Conservation (phyloP, 2,888 invertebrate species). For the Halictus quadricinctus region DNA sequence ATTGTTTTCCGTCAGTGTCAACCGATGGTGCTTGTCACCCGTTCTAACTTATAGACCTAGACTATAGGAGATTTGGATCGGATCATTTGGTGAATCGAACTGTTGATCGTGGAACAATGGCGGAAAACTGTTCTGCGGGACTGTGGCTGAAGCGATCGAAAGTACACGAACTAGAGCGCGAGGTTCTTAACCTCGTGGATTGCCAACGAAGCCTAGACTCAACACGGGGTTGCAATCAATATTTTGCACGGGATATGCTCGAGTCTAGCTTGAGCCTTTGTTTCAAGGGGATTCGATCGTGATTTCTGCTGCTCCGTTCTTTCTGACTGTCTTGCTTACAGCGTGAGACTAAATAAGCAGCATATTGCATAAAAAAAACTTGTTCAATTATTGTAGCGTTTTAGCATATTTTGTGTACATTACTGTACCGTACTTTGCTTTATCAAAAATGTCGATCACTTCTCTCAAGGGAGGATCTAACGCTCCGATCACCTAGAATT, state of each 20-base stretch:
- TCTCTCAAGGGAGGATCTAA: background rate
- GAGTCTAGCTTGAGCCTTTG: conserved; percentile 37
- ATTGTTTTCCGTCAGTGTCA: conserved; percentile 2
- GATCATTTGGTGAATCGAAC: conserved; percentile 1
- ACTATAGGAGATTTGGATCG: background rate
- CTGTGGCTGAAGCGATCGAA: conserved; percentile 45
- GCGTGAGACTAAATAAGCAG: background rate
- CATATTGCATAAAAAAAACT: background rate
- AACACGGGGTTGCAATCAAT: conserved; percentile 74
- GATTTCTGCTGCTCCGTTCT: background rate
- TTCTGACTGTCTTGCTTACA: background rate
- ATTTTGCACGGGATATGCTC: conserved; percentile 68
- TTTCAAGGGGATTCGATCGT: conserved; percentile 12
- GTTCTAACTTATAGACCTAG: background rate
- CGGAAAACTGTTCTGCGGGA: conserved; percentile 40
- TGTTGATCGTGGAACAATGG: conserved; percentile 32
- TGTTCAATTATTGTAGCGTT: no score
- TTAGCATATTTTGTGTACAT: no score
- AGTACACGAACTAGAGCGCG: conserved; percentile 74
- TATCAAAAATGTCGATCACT: background rate
- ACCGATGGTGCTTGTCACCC: background rate
- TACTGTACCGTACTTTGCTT: no score
- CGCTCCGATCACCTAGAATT: background rate
- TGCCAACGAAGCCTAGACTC: conserved; percentile 57
- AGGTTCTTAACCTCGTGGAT: conserved; percentile 79